Base-by-base conservation (phyloP, 2,113 vertebrate genomes). In the Murina feae region DNA sequence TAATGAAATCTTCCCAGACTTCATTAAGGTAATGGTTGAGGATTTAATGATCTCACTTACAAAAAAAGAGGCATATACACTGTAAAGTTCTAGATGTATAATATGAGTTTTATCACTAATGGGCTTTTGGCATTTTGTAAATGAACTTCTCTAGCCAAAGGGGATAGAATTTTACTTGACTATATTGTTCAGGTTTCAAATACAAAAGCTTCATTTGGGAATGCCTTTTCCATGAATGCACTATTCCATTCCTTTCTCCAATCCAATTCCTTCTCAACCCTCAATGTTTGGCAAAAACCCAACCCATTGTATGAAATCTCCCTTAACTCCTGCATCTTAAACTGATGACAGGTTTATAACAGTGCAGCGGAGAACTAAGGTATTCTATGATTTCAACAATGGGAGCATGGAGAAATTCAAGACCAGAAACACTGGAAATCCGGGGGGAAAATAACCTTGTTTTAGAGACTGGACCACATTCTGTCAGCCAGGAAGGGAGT, bases 1-100 rank as follows among this genome's bases (percentile, higher is more conserved):
- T 87, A 83, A 93, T 69, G 71, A 94, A 71, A 97, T 74, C 14
- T 83, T 91, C n/a, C 55, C 28, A 69, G 42, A 76, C 8, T 55
- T 25, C 7, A 39, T 86, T 23, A 79, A 85, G 53, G 53, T 82
- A 89, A 49, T 60, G 35, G 42, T 9, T 37, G 32, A 95, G 8
- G 18, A 68, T 74, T 89, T 75, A 84, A 1, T 89, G 12, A 65
- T 42, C 42, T 86, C 47, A 78, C 37, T 39, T 30, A 55, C 2
- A 49, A 53, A 47, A 42, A 78, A 39, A 63, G 4, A 90, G 7
- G 78, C 12, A 42, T 11, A 53, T 8, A 28, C 2, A 63, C 32
- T 9, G 0, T 69, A 47, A 78, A 49, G 1, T 47, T 55, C 21
- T 78, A 51, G 28, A 55, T 8, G 25, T 71, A 69, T 42, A 66